Evolutionary conservation across 2,113 vertebrate species (phyloP).

Genomic region (Pao palembangensis): DNA sequence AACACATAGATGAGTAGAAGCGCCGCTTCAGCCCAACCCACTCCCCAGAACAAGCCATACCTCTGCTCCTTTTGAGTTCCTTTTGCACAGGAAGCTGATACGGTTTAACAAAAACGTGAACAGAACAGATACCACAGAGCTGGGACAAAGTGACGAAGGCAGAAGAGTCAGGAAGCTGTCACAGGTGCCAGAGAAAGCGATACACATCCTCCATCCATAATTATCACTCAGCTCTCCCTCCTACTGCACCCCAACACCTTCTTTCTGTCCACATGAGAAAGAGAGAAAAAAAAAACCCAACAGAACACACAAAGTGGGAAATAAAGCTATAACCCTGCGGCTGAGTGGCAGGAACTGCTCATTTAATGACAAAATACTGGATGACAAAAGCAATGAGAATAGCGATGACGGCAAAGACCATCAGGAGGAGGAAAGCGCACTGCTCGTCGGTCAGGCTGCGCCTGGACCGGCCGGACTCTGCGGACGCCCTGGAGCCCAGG

Average conservation of each 20-base stretch:
- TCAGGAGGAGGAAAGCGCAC: constrained; percentile 93
- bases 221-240: constrained; percentile 15
- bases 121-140: constrained; percentile 27
- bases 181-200: constrained; percentile 23
- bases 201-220: constrained; percentile 20
- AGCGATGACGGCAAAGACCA: constrained; percentile 89
- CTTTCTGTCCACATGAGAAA: constrained; percentile 40
- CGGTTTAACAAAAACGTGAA: constrained; percentile 28
- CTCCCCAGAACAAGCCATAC: constrained; percentile 13
- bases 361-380: constrained; percentile 98
- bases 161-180: constrained; percentile 32
- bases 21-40: neutral
- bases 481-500: constrained; percentile 48
- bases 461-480: constrained; percentile 73
- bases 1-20: constrained; percentile 39
- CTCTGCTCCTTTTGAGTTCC: constrained; percentile 30
- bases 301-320: constrained; percentile 42
- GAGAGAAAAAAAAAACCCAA: neutral
- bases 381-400: constrained; percentile 96
- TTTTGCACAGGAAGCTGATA: constrained; percentile 38
- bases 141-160: constrained; percentile 16
- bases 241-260: constrained; percentile 18
- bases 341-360: constrained; percentile 60
- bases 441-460: constrained; percentile 90
- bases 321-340: constrained; percentile 69